Evolutionary conservation across 1,140 invertebrate genomes (phyloP), one percentile per base, ranked within the genome.

Genomic region (Drosophila nebulosa): DNA sequence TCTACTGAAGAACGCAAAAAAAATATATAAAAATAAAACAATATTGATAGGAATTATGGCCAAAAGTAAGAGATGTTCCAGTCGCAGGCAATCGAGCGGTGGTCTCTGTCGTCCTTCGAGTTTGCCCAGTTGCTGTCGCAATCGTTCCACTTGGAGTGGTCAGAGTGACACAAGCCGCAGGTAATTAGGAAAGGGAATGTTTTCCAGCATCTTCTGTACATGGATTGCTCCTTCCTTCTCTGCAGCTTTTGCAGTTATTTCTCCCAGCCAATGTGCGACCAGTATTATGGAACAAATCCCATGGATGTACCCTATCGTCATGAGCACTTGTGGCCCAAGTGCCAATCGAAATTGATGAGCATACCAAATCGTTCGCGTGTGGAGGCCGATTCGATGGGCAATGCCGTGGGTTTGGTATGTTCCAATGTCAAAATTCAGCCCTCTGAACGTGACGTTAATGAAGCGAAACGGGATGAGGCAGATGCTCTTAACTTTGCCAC

Each of bases 311-410:
- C 30, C 1, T 24, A 14, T 18, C 36, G 35, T 7, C 51, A 55
- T 14, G n/a, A 59, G 1, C 16, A 18, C 14, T 18, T 12, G 18
- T 65, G 53, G 69, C 3, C 55, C 1, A 67, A 32, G 21, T 67
- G 63, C 30, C 50, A 52, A 10, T 26, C 30, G 2, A 57, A 22
- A 6, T 14, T 52, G 14, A 60, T 52, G 14, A 60, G 50, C 3
- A 22, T 39, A 9, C n/a, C 36, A 0, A 65, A 51, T 36, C 59
- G 59, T n/a, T 51, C 27, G 0, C 14, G 36, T n/a, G 22, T 60
- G 12, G 42, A 74, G 27, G 42, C 57, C 12, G 69, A 90, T 61
- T 59, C 77, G 1, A 21, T 88, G 5, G 73, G 71, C 22, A 52
- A 46, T 27, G 51, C 73, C 0, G 30, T 90, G 5, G 68, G 68